Evolutionary conservation across 2,888 invertebrate species (phyloP), one percentile per base, ranked within the genome.

Genomic region (Zaprionus bogoriensis): DNA sequence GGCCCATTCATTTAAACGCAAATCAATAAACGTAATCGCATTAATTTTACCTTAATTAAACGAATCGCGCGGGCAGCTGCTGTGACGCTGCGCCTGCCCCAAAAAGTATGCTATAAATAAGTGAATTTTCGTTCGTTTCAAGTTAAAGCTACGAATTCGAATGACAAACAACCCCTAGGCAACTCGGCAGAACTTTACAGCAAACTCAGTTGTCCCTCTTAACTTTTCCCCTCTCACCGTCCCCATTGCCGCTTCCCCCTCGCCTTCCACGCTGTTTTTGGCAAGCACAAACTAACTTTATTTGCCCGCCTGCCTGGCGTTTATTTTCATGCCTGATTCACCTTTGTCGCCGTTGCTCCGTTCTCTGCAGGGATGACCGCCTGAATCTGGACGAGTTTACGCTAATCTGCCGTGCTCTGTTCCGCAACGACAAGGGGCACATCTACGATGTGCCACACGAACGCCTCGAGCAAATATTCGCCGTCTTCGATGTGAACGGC

Each of bases 351-450:
- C 42, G 36, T 32, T n/a, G 38, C 25, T 28, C 28, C n/a, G 2
- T 28, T 19, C 5, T 14, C 17, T 36, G 38, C 88, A 96, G 95
- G 38, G 97, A 97, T 91, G 96, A 95, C 65, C 94, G 93, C 80
- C 91, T 97, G 74, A 95, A 94, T 87, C 90, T 95, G 52, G 92
- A 93, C 1, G 97, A 97, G 91, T 97, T 97, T 90, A 93, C 94
- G 14, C 92, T 95, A 64, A 94, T 97, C 88, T 96, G 96, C 90
- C 94, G 96, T 73, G 96, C 97, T 0, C 90, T 97, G 51, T 97
- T 97, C 91, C 94, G 97, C 20, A 96, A 97, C 88, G 96, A 96
- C 87, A 94, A 94, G 77, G 97, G 97, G 0, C 95, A 95, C 90
- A 95, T 97, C 79, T 97, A 97, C 90, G 93, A 94, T 9, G 91